These are phyloP conservation scores for Aplochiton taeniatus DNA, from an alignment of 2,797 vertebrate species.

Conservation along the genomic window DNA sequence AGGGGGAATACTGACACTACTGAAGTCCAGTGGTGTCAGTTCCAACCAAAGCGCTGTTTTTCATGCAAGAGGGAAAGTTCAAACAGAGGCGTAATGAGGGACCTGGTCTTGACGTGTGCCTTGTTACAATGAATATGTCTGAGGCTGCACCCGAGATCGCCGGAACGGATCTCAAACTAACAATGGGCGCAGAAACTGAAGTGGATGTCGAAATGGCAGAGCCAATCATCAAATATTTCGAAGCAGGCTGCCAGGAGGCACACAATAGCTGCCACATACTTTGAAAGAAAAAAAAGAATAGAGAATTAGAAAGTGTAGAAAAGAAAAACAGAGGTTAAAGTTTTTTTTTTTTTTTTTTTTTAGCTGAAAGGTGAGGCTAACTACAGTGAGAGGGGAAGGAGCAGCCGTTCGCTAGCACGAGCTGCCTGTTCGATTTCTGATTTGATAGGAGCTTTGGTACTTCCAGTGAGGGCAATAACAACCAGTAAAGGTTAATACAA, in stretches of 20 bases:
- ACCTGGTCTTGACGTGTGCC: conserved; percentile 1
- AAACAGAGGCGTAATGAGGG: conserved; percentile 6
- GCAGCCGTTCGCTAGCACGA: too few species aligned
- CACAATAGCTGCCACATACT: neutral
- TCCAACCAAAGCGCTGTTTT: neutral
- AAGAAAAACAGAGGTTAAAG: too few species aligned
- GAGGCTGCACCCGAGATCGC: neutral
- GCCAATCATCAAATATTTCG: conserved; percentile 3
- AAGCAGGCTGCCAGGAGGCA: neutral
- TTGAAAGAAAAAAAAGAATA: too few species aligned
- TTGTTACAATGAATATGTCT: neutral
- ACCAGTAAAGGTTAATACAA: neutral
- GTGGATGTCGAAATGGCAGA: neutral
- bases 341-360: too few species aligned
- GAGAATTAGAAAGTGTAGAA: too few species aligned
- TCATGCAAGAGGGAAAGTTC: conserved; percentile 5
- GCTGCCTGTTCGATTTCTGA: neutral
- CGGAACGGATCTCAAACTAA: neutral
- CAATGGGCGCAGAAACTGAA: neutral
- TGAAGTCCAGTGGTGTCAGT: neutral
- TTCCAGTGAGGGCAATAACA: neutral
- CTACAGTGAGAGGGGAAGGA: neutral
- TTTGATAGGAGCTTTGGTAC: neutral
- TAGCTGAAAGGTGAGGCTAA: neutral
- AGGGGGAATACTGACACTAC: neutral